Conservation (phyloP, 2,113 vertebrate genomes). For the Tyrannus savana region DNA sequence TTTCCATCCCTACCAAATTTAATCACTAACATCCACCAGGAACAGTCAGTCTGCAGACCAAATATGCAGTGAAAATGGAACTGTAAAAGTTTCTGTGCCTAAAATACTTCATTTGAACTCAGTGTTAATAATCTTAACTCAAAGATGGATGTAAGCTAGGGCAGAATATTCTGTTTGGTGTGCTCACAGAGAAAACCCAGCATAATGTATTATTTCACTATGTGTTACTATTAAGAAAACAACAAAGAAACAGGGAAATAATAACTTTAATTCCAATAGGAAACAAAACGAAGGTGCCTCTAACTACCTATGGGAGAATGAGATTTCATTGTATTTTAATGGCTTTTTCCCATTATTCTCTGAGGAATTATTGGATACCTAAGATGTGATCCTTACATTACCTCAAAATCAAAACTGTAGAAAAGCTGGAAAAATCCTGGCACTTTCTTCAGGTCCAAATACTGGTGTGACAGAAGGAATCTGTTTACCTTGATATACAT, state of each 20-base stretch:
- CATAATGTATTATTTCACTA: background rate
- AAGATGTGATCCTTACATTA: slow-evolving; percentile 35
- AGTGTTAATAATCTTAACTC: background rate
- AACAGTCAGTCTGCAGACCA: background rate
- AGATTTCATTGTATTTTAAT: background rate
- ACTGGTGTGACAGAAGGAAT: slow-evolving; percentile 89
- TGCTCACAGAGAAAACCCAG: background rate
- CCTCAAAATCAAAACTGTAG: slow-evolving; percentile 90
- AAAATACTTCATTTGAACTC: background rate
- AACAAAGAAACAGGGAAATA: background rate
- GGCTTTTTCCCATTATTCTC: background rate
- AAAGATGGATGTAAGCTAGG: background rate
- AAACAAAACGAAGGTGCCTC: background rate
- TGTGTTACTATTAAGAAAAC: background rate
- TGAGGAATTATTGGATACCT: background rate
- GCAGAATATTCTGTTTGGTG: background rate
- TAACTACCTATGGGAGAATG: background rate
- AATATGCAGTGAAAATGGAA: background rate
- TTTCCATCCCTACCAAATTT: background rate
- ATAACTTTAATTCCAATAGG: background rate
- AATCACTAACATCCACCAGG: background rate
- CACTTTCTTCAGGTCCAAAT: slow-evolving; percentile 87
- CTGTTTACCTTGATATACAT: slow-evolving; percentile 90
- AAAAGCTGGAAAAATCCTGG: slow-evolving; percentile 94
- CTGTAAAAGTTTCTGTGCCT: background rate